phyloP scores from a whole-genome alignment of 2,113 vertebrate genomes.

The Daboia siamensis region DNA sequence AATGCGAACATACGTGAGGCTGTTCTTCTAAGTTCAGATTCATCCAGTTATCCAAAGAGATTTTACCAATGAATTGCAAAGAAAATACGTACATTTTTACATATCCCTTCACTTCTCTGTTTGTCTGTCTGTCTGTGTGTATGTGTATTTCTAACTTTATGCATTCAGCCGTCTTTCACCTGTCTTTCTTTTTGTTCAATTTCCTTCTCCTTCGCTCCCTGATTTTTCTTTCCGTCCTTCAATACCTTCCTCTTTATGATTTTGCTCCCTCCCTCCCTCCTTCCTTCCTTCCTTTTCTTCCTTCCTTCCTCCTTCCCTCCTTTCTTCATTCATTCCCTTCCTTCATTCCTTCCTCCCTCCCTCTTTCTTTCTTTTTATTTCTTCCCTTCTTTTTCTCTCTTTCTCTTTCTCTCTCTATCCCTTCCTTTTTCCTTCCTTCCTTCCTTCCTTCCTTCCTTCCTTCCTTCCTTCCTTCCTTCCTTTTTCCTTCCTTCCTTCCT shows the following conservation, averaged over 20 bases:
- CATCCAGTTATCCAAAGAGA: neutral
- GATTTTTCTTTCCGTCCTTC: too few species aligned
- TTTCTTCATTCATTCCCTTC: too few species aligned
- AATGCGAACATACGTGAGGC: neutral
- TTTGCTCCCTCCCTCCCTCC: too few species aligned
- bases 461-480: too few species aligned
- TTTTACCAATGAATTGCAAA: neutral
- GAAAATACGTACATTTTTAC: neutral
- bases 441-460: neutral
- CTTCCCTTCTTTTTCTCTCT: neutral
- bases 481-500: neutral
- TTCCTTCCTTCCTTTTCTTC: too few species aligned
- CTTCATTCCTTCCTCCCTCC: too few species aligned
- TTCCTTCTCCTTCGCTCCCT: neutral
- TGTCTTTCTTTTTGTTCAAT: neutral
- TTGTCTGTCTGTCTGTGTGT: neutral
- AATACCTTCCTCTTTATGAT: too few species aligned
- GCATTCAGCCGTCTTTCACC: neutral
- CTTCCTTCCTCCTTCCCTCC: too few species aligned
- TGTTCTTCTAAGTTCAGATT: neutral
- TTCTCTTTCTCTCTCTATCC: too few species aligned
- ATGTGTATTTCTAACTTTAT: neutral
- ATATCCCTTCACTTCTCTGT: neutral
- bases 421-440: too few species aligned
- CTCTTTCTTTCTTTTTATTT: neutral